Conservation (phyloP, 1,140 invertebrate species). For the Mamestra configurata region DNA sequence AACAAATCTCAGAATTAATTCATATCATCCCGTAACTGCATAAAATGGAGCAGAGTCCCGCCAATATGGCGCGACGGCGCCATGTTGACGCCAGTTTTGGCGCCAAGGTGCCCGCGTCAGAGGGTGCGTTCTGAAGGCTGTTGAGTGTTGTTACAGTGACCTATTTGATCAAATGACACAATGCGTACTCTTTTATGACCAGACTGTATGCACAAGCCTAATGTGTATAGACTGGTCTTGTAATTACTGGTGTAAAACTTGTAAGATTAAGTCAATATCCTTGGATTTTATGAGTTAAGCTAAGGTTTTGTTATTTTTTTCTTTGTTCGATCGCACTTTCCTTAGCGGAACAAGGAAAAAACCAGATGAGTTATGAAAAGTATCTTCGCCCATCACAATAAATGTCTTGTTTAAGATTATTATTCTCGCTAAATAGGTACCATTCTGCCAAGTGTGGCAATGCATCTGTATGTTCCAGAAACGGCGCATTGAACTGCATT, state of each 20-base stretch:
- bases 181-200: conserved; percentile 24
- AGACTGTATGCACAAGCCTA: conserved; percentile 13
- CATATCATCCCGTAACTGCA: conserved; percentile 24
- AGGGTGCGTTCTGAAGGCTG: conserved; percentile 62
- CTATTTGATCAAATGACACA: conserved; percentile 59
- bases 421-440: neutral
- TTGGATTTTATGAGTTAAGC: neutral
- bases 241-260: conserved; percentile 43
- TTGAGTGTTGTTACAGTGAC: conserved; percentile 58
- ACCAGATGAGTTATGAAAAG: too few species aligned
- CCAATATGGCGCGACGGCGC: conserved; percentile 62
- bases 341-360: too few species aligned
- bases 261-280: neutral
- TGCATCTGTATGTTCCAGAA: neutral
- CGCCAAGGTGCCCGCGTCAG: conserved; percentile 67
- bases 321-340: too few species aligned
- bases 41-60: conserved; percentile 49
- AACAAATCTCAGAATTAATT: conserved; percentile 7
- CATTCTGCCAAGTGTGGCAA: too few species aligned
- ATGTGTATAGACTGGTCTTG: conserved; percentile 2
- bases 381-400: neutral
- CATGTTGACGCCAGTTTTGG: conserved; percentile 72
- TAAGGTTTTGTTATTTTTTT: neutral
- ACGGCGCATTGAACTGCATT: neutral
- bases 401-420: too few species aligned